Evolutionary conservation across 2,888 invertebrate species (phyloP), one percentile per base, ranked within the genome.

Genomic region (Galeopsomyia nigrocyanea): DNA sequence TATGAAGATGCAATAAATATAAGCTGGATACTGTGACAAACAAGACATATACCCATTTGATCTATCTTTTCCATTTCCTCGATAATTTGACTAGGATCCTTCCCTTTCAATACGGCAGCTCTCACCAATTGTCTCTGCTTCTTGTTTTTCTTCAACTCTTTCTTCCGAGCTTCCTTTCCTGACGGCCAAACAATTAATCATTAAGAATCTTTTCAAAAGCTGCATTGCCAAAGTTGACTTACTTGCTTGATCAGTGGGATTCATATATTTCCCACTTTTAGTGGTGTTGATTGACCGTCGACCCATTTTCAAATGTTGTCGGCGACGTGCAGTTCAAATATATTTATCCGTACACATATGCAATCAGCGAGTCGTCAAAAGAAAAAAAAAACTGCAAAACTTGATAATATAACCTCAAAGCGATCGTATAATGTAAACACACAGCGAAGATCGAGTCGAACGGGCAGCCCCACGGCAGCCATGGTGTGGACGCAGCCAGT

Each of bases 251-350:
- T 99, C 99, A 6, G 99, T 99, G 53, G 99, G 99, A 88, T 99
- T 99, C 98, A 99, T 99, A 83, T 97, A 98, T 91, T 98, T 98
- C 87, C 99, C 99, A 96, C 98, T 98, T 90, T 99, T 99, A 68
- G 98, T 99, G 93, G 98, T 98, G 89, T 97, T 98, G 82, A 98
- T 97, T 56, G 98, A 97, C 79, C 98, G 91, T 70, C 98, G 92
- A 71, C 98, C 98, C 98, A 99, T 98, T 66, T 67, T 75, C 17
- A 21, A 51, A 55, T 7, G 64, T 71, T 22, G n/a, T 51, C 13
- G 39, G 1, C 7, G 10, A 39, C 1, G 10, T 39, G 13, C 39
- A n/a, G 51, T 47, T 46, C 26, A 51, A 47, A 50, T 55, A 17
- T n/a, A 79, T 89, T 92, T 74, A 9, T 39, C 1, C 13, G 1